These are phyloP conservation scores for Timema podura DNA, from an alignment of 2,888 invertebrate genomes.

Conservation along the genomic window DNA sequence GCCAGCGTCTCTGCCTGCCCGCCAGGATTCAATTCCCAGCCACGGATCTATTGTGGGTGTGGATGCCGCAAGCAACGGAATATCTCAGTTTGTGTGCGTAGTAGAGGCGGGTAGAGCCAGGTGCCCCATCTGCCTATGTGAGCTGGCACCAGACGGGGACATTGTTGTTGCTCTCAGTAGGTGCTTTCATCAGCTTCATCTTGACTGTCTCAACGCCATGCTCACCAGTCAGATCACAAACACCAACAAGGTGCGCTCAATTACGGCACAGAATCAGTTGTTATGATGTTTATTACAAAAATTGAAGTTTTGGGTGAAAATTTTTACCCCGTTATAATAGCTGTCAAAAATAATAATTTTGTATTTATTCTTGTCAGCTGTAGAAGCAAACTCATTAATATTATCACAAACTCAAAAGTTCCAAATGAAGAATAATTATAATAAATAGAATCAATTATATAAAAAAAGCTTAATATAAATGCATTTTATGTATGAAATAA, in stretches of 20 bases:
- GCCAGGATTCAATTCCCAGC: background rate
- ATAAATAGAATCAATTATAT: too few relatives aligned
- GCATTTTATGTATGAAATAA: too few relatives aligned
- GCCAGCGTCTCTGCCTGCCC: background rate
- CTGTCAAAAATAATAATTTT: too few relatives aligned
- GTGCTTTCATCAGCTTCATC: conserved; percentile 77
- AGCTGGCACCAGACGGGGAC: conserved; percentile 50
- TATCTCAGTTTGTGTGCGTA: conserved; percentile 65
- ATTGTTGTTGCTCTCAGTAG: conserved; percentile 62
- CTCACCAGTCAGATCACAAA: conserved; percentile 54
- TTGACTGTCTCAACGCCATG: conserved; percentile 73
- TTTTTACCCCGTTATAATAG: too few relatives aligned
- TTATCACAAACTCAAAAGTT: too few relatives aligned
- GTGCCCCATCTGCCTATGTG: conserved; percentile 66
- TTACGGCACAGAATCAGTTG: too few relatives aligned
- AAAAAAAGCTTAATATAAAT: too few relatives aligned
- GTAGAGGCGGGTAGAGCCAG: conserved; percentile 54
- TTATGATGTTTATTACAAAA: too few relatives aligned
- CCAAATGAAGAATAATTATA: too few relatives aligned
- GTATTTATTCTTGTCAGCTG: too few relatives aligned
- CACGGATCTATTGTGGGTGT: conserved; percentile 44
- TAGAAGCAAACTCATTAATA: too few relatives aligned
- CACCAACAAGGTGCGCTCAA: conserved; percentile 40
- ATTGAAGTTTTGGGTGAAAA: too few relatives aligned
- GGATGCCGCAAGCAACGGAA: conserved; percentile 57